phyloP scores from a whole-genome alignment of 1,140 invertebrate species.

The Anthonomus grandis region DNA sequence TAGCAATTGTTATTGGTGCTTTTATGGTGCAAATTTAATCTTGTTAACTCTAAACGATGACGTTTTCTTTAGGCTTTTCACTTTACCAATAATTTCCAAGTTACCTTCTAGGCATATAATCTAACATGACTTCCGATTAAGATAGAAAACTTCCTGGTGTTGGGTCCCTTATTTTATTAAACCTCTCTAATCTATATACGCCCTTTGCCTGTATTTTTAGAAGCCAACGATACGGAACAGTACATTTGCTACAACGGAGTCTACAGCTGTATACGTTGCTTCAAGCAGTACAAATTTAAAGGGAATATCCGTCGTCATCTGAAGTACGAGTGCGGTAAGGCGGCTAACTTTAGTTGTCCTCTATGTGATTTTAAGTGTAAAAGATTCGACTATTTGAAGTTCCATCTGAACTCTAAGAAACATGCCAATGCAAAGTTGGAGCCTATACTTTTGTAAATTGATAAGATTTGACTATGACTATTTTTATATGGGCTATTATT shows the following conservation, averaged over 20 bases:
- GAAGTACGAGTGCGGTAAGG: slow-evolving; percentile 43
- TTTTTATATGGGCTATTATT: background rate
- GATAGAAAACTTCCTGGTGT: background rate
- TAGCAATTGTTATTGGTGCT: no score
- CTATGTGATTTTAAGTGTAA: slow-evolving; percentile 48
- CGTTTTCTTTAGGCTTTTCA: no score
- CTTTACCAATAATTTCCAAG: no score
- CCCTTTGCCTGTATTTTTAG: no score
- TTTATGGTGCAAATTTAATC: no score
- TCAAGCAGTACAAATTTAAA: slow-evolving; percentile 34
- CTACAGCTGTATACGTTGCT: slow-evolving; percentile 24
- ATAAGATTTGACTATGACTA: background rate
- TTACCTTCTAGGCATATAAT: no score
- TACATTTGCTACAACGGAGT: slow-evolving; percentile 5
- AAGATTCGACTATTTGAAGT: slow-evolving; percentile 29
- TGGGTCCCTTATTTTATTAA: background rate
- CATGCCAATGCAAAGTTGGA: slow-evolving; percentile 13
- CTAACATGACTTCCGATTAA: background rate
- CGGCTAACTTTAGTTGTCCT: slow-evolving; percentile 47
- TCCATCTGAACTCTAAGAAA: slow-evolving; percentile 32
- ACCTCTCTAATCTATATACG: no score
- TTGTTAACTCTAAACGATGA: no score
- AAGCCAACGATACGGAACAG: no score
- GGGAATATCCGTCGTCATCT: slow-evolving; percentile 29
- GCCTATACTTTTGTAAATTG: background rate